A percentile compares a stretch with the other conserved stretches of the same genome.
Evolutionary conservation across 2,113 vertebrate genomes (phyloP).

Genomic region (Greenwoodochromis staneri): DNA sequence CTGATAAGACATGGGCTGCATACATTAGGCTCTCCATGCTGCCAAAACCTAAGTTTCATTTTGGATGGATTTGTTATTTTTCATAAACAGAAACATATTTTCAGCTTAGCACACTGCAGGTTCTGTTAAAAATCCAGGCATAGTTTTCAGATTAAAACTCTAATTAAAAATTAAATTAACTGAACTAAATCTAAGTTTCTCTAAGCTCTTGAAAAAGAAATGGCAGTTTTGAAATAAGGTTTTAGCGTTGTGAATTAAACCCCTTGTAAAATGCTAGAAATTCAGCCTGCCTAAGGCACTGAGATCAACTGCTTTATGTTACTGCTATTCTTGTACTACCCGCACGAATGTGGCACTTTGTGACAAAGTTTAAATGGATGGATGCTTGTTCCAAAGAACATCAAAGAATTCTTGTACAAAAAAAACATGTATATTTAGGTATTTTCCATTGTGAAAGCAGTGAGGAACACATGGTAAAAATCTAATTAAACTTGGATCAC

Average conservation of each 20-base stretch:
- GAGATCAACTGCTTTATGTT: neutral
- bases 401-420: neutral
- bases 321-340: neutral
- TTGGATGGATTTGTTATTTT: neutral
- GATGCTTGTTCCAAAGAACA: neutral
- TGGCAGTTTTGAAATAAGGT: neutral
- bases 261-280: neutral
- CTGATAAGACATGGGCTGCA: neutral
- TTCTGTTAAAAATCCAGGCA: neutral
- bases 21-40: neutral
- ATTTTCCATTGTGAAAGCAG: neutral
- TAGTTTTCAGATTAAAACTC: neutral
- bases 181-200: neutral
- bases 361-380: neutral
- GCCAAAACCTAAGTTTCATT: neutral
- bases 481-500: neutral
- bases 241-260: neutral
- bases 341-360: neutral
- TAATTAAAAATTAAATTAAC: neutral
- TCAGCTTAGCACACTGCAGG: neutral
- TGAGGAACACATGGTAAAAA: neutral
- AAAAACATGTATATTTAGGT: neutral
- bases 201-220: neutral
- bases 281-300: neutral
- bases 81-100: neutral